Evolutionary conservation across 2,797 vertebrate genomes (phyloP), one percentile per base, ranked within the genome.

Genomic region (Graptemys geographica): DNA sequence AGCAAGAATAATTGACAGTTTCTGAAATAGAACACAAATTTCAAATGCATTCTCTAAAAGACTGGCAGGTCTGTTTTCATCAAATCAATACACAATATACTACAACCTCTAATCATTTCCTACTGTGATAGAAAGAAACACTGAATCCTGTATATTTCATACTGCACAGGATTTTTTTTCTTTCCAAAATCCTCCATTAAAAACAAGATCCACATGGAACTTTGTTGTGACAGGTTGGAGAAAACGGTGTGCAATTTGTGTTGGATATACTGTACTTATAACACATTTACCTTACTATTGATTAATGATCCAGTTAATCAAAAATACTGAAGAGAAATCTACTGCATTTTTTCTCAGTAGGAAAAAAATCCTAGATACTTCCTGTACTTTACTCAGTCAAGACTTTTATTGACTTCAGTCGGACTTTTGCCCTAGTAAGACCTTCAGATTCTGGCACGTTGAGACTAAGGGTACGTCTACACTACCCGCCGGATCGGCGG

Each of bases 291-390:
- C 53, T 52, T 86, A 88, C 95, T 90, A 27, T 1, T 86, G 86
- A 72, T 69, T 0, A 2, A 95, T 72, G 6, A 89, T n/a, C 49
- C n/a, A 87, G 83, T 81, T 95, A 95, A 96, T 94, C 95, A 93
- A 94, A 94, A 79, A 83, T 56, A 91, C 37, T 86, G 89, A 84
- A 95, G 91, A 87, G 90, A 65, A 86, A 84, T 7, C 33, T 4
- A 51, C 49, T 0, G 0, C 55, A 69, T 80, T 92, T 90, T 28
- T 69, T 94, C 86, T 81, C 21, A 3, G 3, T 3, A 23, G 47
- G 79, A 95, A 87, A 53, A 79, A 93, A 96, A 95, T 84, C 87
- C 88, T 82, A 95, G 88, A 80, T 3, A 37, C 95, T 87, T 69
- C 94, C 94, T 92, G 92, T 56, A 1, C 90, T 84, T 49, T 79